These are phyloP conservation scores for Clamator glandarius DNA, from an alignment of 2,797 vertebrate species.

Conservation along the genomic window DNA sequence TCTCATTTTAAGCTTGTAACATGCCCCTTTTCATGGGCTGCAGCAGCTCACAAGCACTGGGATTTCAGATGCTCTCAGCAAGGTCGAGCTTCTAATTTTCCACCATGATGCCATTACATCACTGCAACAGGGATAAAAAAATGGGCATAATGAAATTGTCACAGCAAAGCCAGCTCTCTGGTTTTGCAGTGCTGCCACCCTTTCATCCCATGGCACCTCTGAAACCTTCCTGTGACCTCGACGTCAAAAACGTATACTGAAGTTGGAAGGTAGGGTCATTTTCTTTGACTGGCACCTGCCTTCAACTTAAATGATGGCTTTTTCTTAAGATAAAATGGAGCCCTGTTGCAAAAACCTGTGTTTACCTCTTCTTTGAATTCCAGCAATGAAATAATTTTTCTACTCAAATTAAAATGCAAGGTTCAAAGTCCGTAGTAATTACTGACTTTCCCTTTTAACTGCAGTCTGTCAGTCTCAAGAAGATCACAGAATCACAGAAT, in stretches of 20 bases:
- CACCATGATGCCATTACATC: not conserved
- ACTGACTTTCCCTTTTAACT: not conserved
- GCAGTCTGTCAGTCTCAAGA: not conserved
- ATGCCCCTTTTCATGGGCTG: not conserved
- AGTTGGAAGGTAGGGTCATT: not conserved
- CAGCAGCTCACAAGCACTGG: not conserved
- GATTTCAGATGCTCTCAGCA: not conserved
- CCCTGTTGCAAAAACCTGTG: not conserved
- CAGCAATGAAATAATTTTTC: not conserved
- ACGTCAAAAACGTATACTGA: not conserved
- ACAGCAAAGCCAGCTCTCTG: not conserved
- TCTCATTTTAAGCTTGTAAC: not conserved
- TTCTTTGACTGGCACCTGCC: not conserved
- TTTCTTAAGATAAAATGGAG: not conserved
- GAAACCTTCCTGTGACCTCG: not conserved
- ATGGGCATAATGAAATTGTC: not conserved
- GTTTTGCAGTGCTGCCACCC: not conserved
- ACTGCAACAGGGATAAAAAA: not conserved
- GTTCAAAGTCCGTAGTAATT: not conserved
- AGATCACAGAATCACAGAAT: too few relatives aligned
- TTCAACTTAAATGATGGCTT: not conserved
- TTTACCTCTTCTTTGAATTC: not conserved
- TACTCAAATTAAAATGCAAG: not conserved
- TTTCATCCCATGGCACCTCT: not conserved
- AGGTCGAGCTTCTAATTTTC: not conserved